Base-by-base conservation (phyloP, 2,113 vertebrate species). In the Machaerirhynchus nigripectus region DNA sequence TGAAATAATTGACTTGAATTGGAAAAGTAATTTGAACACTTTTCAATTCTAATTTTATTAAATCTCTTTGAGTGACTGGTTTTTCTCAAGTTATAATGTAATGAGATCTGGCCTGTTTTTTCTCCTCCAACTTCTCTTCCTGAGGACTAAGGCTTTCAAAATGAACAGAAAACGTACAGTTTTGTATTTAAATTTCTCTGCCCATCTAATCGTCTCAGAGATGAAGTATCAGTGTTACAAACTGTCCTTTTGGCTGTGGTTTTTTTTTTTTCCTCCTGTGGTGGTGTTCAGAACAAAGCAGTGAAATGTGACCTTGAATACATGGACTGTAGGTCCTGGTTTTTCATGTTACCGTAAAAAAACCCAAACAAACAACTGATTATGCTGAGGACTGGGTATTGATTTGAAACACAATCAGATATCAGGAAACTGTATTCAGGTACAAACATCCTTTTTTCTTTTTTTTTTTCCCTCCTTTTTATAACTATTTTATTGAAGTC, bases 1-100 rank as follows among this genome's bases (percentile, higher is more conserved):
- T 98, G 97, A 98, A 98, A 97, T 95, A 95, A 95, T 93, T 97
- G 96, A 98, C 98, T 98, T 97, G 97, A 97, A 95, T 96, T 90
- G 94, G 87, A 93, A 80, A 96, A 97, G 91, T 95, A 93, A 97
- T 97, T 97, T 95, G 95, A 97, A 96, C 93, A 89, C 96, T 98
- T 98, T 97, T 98, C 95, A 97, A 11, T 96, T 97, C 92, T 97
- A 95, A 95, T 98, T 98, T 97, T 98, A 97, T 97, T 97, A 95
- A 97, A 97, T 97, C 89, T 97, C 95, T 93, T 95, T 89, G 92
- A 95, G 95, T 84, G 97, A 98, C 95, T 70, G 46, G 23, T 97
- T 94, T 74, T 97, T 96, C 94, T 97, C 94, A 88, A 94, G 89
- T 92, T 97, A 84, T 95, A 87, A 53, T 87, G 84, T 94, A 92